These are phyloP conservation scores for Enhydra lutris DNA, from an alignment of 2,113 vertebrate genomes.

Conservation along the genomic window DNA sequence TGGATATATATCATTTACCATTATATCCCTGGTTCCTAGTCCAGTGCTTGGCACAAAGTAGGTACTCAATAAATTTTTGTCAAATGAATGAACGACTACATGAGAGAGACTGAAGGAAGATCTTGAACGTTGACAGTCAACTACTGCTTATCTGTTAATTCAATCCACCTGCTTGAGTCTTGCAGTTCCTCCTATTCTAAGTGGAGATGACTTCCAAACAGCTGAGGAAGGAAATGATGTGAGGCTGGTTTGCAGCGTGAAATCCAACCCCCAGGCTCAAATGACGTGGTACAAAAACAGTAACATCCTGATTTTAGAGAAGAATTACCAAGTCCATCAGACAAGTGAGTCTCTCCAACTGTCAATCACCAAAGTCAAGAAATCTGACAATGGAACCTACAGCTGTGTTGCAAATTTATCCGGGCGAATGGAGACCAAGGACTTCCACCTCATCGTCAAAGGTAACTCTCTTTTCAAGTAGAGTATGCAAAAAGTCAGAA, in stretches of 20 bases:
- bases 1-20: background rate
- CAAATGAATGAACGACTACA: background rate
- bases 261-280: conserved; percentile 82
- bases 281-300: conserved; percentile 79
- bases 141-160: background rate
- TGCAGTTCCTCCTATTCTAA: conserved; percentile 79
- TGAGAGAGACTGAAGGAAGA: background rate
- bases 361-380: conserved; percentile 69
- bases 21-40: background rate
- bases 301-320: conserved; percentile 52
- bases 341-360: conserved; percentile 74
- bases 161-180: conserved; percentile 36
- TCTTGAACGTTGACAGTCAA: background rate
- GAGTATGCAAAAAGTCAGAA: background rate
- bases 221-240: conserved; percentile 56
- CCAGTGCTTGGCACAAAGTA: background rate
- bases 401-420: conserved; percentile 63
- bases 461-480: conserved; percentile 74
- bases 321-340: conserved; percentile 65
- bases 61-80: background rate
- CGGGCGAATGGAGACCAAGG: background rate
- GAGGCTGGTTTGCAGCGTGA: conserved; percentile 76
- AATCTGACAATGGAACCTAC: conserved; percentile 82
- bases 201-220: conserved; percentile 52
- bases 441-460: conserved; percentile 80